phyloP scores from a whole-genome alignment of 2,113 vertebrate species.

The Cairina moschata region DNA sequence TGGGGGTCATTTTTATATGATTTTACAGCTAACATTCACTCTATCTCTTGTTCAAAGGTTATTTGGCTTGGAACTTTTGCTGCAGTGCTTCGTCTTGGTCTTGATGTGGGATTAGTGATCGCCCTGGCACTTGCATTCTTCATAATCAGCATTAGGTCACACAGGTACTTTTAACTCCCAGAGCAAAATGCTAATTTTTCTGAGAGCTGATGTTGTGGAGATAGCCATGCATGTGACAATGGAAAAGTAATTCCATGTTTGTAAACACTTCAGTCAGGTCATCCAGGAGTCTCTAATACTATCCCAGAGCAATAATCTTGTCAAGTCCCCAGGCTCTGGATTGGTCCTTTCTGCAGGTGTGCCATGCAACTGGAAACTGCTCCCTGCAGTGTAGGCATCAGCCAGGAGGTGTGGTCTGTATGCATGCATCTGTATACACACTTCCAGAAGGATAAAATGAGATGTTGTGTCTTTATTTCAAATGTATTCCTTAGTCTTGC shows the following conservation, averaged over 20 bases:
- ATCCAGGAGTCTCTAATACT: background rate
- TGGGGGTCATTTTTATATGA: background rate
- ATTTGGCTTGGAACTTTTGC: constrained; percentile 71
- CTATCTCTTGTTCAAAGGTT: constrained; percentile 18
- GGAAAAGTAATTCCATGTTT: background rate
- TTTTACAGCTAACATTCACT: background rate
- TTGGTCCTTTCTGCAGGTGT: background rate
- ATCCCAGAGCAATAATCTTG: background rate
- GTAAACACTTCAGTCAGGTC: background rate
- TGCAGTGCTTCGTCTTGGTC: constrained; percentile 59
- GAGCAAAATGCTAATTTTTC: background rate
- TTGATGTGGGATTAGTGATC: constrained; percentile 54
- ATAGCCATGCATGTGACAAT: background rate
- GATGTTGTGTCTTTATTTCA: background rate
- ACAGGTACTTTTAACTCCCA: constrained; percentile 61
- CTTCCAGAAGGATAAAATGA: background rate
- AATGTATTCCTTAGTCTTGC: background rate
- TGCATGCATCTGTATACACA: background rate
- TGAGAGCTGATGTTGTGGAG: background rate
- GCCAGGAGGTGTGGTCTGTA: background rate
- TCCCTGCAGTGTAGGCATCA: background rate
- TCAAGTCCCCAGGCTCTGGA: background rate
- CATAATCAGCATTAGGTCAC: constrained; percentile 59
- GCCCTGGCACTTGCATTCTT: constrained; percentile 56
- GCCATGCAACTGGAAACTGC: background rate